Evolutionary conservation across 2,888 invertebrate species (phyloP).

Genomic region (Clepsis dumicolana): DNA sequence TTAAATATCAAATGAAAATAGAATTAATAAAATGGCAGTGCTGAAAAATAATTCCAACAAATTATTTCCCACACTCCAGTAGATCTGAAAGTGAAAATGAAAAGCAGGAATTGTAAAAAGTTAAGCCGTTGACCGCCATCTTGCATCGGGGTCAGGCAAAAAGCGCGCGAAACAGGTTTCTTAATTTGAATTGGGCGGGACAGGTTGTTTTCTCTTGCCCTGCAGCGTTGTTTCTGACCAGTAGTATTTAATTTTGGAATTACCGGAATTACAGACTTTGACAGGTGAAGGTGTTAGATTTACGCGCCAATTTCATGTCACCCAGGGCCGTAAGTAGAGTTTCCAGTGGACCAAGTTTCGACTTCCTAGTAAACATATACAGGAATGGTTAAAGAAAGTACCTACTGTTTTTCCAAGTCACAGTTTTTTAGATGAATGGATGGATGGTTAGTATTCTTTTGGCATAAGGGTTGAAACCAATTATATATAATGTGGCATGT

Average conservation of each 20-base stretch:
- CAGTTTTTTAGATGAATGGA: too few species aligned
- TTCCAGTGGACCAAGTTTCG: too few species aligned
- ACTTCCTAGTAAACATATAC: too few species aligned
- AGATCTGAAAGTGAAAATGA: constrained; percentile 39
- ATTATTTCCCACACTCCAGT: constrained; percentile 20
- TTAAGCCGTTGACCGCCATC: constrained; percentile 41
- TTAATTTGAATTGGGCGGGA: constrained; percentile 68
- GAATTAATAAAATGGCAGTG: not conserved
- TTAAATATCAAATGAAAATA: not conserved
- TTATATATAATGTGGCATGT: too few species aligned
- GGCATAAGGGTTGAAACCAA: too few species aligned
- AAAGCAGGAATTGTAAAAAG: constrained; percentile 30
- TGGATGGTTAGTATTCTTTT: too few species aligned
- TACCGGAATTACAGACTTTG: not conserved
- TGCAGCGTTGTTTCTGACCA: constrained; percentile 50
- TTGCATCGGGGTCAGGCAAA: constrained; percentile 69
- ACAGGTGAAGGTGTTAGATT: constrained; percentile 16
- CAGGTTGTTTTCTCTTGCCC: constrained; percentile 75
- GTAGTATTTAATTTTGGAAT: constrained; percentile 40
- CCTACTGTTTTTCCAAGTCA: too few species aligned
- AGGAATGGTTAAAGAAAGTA: too few species aligned
- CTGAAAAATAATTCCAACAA: not conserved
- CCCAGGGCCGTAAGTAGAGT: not conserved
- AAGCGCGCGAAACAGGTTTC: constrained; percentile 73
- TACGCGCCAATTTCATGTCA: not conserved